Base-by-base conservation (phyloP, 2,113 vertebrate species). In the Corythoichthys haematopterus region DNA sequence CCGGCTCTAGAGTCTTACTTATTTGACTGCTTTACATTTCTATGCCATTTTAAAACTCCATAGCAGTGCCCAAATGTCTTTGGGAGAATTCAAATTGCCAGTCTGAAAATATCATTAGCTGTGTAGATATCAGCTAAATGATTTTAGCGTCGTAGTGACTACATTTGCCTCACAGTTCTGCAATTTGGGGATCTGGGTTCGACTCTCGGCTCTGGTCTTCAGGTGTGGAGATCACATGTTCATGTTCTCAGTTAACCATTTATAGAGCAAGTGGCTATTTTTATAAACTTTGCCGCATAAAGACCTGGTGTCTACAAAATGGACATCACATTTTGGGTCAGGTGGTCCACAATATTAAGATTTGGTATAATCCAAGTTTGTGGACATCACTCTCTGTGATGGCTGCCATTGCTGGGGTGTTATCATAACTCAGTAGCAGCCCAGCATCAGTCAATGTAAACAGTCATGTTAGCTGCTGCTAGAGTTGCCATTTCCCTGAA, bases 71-170 rank as follows among this genome's bases (percentile, higher is more conserved):
- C 20, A 43, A 71, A 72, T 79, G 57, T 51, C 45, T 37, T 50
- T 65, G 63, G 14, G 6, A 37, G 14, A 33, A 16, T 12, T 11
- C 8, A 4, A 28, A 67, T 61, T 16, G 43, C 64, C 66, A 50
- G 46, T 77, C 68, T 69, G 78, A 50, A 52, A 55, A 75, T 71
- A 81, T 79, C 20, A 36, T 37, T 6, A 36, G 55, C 4, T 5
- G 2, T 2, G 12, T 57, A 15, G 36, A 36, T 36, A 57, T 11
- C 2, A 20, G 9, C 7, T 5, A 3, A 53, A 53, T 53, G n/a
- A 53, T 20, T 53, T 53, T 53, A n/a, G 51, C 8, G 8, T 8
- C 1, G 51, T 12, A 11, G 11, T 0, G 20, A 43, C 6, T 43
- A 7, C 40, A 12, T 10, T 2, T 0, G 28, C 20, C 52, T 9